These are phyloP conservation scores for Heliconius ismenius DNA, from an alignment of 2,888 invertebrate genomes.

Conservation along the genomic window DNA sequence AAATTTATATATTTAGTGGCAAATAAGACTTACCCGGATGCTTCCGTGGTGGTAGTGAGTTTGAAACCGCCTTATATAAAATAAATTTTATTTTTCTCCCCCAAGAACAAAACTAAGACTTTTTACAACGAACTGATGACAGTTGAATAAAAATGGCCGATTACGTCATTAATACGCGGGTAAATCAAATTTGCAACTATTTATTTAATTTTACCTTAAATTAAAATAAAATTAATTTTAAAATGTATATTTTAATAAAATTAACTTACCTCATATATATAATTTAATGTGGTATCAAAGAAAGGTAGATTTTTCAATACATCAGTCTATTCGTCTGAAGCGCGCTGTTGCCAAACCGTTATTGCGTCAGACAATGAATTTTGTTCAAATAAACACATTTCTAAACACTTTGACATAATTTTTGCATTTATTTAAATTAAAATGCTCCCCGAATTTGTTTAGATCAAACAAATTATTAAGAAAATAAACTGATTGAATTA, in stretches of 20 bases:
- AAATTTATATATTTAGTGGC: constrained; percentile 43
- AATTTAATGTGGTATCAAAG: constrained; percentile 54
- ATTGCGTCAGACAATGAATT: constrained; percentile 77
- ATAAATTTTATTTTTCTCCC: constrained; percentile 63
- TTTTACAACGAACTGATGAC: constrained; percentile 75
- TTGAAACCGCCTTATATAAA: constrained; percentile 63
- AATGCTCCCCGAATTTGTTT: constrained; percentile 29
- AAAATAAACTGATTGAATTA: constrained; percentile 42
- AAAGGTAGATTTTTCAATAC: constrained; percentile 62
- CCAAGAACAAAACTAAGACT: constrained; percentile 59
- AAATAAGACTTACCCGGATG: constrained; percentile 74
- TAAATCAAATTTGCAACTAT: constrained; percentile 61
- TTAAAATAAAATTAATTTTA: constrained; percentile 32
- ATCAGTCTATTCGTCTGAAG: constrained; percentile 65
- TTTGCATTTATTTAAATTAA: constrained; percentile 49
- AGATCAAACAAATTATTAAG: constrained; percentile 4
- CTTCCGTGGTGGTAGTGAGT: constrained; percentile 70
- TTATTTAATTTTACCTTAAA: constrained; percentile 23
- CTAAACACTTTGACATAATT: constrained; percentile 70
- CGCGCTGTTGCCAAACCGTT: constrained; percentile 78
- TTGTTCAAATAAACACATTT: constrained; percentile 74
- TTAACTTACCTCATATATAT: constrained; percentile 71
- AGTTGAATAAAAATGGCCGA: constrained; percentile 61
- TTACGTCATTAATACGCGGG: constrained; percentile 75
- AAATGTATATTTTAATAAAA: constrained; percentile 23